Evolutionary conservation across 2,113 vertebrate genomes (phyloP).

Genomic region (Oceanodroma tethys): DNA sequence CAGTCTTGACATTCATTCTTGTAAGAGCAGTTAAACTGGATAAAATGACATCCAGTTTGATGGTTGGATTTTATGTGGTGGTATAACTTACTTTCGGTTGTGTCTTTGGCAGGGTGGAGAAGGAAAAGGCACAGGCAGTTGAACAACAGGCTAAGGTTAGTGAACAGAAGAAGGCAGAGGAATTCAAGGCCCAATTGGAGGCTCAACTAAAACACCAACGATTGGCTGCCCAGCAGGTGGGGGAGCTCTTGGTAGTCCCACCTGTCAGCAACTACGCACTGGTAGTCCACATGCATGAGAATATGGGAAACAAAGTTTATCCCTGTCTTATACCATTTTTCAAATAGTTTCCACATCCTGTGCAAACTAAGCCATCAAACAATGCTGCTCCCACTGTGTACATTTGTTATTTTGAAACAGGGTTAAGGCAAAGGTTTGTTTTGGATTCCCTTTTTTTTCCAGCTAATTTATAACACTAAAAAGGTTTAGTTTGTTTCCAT

Average conservation of each 20-base stretch:
- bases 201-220: conserved; percentile 88
- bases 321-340: background rate
- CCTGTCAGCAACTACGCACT: conserved; percentile 49
- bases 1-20: background rate
- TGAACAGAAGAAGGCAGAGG: conserved; percentile 84
- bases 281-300: conserved; percentile 6
- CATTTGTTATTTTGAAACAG: background rate
- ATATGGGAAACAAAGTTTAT: background rate
- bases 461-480: background rate
- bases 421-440: background rate
- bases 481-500: background rate
- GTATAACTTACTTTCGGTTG: conserved; percentile 19
- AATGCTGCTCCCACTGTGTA: background rate
- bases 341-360: background rate
- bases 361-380: background rate
- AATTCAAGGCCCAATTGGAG: conserved; percentile 85
- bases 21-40: background rate
- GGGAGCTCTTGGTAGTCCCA: conserved; percentile 55
- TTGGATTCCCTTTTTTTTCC: background rate
- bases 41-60: background rate
- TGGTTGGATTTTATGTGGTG: background rate
- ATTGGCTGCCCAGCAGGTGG: conserved; percentile 86
- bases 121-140: conserved; percentile 91
- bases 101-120: conserved; percentile 86
- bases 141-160: conserved; percentile 90